Conservation (phyloP, 1,140 invertebrate genomes). For the Aradophagus sp. region DNA sequence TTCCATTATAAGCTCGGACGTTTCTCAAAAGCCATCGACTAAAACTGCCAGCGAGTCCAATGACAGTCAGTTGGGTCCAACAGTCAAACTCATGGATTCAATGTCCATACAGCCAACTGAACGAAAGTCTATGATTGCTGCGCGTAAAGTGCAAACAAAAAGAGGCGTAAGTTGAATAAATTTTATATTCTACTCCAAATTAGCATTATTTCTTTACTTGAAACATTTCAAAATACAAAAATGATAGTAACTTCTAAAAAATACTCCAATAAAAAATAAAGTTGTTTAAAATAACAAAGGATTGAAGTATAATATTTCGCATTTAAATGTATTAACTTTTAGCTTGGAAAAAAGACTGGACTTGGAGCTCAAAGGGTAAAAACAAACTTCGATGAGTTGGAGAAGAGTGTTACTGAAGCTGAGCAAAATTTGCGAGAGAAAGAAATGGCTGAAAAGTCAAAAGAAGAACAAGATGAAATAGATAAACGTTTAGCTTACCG, state of each 20-base stretch:
- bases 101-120: slow-evolving; percentile 67
- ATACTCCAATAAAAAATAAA: too few species aligned
- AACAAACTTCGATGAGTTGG: slow-evolving; percentile 96
- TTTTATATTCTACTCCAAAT: slow-evolving; percentile 1
- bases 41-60: slow-evolving; percentile 15
- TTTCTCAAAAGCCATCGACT: slow-evolving; percentile 9
- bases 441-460: slow-evolving; percentile 70
- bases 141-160: slow-evolving; percentile 80
- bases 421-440: slow-evolving; percentile 83
- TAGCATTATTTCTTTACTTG: too few species aligned
- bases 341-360: slow-evolving; percentile 91
- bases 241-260: too few species aligned
- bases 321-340: too few species aligned
- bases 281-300: too few species aligned
- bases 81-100: slow-evolving; percentile 68
- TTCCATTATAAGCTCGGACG: slow-evolving; percentile 1
- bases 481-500: slow-evolving; percentile 89
- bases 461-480: slow-evolving; percentile 78
- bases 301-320: too few species aligned
- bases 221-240: too few species aligned
- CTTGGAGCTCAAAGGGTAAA: slow-evolving; percentile 97
- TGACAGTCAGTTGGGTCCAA: slow-evolving; percentile 63
- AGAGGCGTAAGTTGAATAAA: slow-evolving; percentile 76
- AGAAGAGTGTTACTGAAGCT: slow-evolving; percentile 87
- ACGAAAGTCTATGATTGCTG: slow-evolving; percentile 83